Conservation (phyloP, 2,797 vertebrate species). For the Darevskia mixta region DNA sequence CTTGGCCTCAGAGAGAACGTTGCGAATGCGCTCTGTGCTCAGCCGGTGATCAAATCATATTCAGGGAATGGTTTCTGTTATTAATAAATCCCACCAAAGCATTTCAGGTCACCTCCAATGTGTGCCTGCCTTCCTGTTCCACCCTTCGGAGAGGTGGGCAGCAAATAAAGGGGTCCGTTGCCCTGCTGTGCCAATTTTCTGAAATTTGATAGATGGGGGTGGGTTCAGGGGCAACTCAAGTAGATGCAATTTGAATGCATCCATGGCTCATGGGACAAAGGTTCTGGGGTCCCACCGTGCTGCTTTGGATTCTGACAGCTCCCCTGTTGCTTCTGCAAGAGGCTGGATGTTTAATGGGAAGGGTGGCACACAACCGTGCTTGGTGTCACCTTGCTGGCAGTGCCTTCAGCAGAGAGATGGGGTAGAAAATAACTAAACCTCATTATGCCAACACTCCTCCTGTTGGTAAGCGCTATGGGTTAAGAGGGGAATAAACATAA, state of each 20-base stretch:
- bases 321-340: too few species aligned
- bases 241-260: background rate
- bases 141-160: background rate
- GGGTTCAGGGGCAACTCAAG: background rate
- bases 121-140: fast-evolving
- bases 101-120: background rate
- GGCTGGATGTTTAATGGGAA: background rate
- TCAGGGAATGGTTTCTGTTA: too few species aligned
- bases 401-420: background rate
- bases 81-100: fast-evolving
- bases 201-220: background rate
- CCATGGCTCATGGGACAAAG: too few species aligned
- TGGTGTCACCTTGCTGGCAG: background rate
- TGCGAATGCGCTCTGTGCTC: background rate
- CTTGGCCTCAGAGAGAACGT: background rate
- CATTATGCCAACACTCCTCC: background rate
- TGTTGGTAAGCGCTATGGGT: background rate
- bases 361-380: fast-evolving
- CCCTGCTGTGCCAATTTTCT: background rate
- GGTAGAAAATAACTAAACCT: background rate
- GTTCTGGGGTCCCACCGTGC: too few species aligned
- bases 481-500: too few species aligned
- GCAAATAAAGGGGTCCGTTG: fast-evolving
- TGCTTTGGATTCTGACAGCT: too few species aligned
- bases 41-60: fast-evolving